phyloP scores from a whole-genome alignment of 2,113 vertebrate genomes.

The Hiodon tergisus region DNA sequence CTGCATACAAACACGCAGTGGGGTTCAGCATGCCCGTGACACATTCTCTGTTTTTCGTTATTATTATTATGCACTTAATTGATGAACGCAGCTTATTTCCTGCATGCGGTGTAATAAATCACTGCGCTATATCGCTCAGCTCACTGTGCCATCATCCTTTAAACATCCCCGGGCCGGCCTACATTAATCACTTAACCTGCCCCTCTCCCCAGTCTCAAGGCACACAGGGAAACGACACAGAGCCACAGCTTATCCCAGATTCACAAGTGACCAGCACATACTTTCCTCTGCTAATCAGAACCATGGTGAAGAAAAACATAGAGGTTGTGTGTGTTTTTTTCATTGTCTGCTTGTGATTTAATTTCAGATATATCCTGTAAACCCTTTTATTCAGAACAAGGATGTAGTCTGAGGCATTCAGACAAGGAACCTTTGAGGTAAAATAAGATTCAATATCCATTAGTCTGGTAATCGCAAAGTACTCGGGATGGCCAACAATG shows the following conservation, averaged over 20 bases:
- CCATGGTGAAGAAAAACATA: background rate
- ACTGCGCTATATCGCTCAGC: background rate
- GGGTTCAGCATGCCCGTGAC: background rate
- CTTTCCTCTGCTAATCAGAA: conserved; percentile 10
- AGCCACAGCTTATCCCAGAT: conserved; percentile 23
- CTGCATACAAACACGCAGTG: background rate
- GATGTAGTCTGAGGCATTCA: background rate
- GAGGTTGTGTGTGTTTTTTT: background rate
- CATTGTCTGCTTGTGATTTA: background rate
- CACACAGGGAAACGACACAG: conserved; percentile 38
- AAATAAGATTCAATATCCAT: too few species aligned
- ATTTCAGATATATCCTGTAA: background rate
- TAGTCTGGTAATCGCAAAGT: too few species aligned
- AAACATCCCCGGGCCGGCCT: conserved; percentile 30
- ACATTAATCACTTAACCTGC: conserved; percentile 35
- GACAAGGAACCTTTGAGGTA: background rate
- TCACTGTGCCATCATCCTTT: conserved; percentile 32
- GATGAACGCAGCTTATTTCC: conserved; percentile 17
- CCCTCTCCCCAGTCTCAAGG: conserved; percentile 25
- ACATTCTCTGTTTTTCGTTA: background rate
- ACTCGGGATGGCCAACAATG: too few species aligned
- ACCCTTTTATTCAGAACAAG: background rate
- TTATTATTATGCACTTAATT: conserved; percentile 14
- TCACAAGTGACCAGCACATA: conserved; percentile 1
- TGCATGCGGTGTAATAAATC: conserved; percentile 23